Conservation (phyloP, 2,797 vertebrate genomes). For the Hydrocynus forskahlii region DNA sequence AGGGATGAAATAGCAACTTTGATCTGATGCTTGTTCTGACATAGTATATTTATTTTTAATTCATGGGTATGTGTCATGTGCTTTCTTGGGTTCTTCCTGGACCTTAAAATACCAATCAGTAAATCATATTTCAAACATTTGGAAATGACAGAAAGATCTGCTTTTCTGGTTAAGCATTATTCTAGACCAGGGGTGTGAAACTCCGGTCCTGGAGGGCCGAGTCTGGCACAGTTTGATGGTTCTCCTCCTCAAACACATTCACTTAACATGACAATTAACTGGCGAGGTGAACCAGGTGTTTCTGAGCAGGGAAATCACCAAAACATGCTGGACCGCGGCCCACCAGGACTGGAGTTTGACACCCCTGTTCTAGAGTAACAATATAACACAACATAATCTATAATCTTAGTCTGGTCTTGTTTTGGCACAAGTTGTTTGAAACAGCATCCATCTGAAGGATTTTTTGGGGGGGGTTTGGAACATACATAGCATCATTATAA, state of each 20-base stretch:
- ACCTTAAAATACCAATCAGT: neutral
- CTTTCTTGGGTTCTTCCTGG: neutral
- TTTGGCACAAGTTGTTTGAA: neutral
- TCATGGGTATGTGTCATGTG: slow-evolving; percentile 38
- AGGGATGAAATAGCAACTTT: slow-evolving; percentile 61
- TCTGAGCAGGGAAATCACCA: too few species aligned
- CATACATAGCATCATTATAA: neutral
- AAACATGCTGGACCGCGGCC: too few species aligned
- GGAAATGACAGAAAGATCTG: neutral
- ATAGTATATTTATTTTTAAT: slow-evolving; percentile 48
- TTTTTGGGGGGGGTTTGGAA: neutral
- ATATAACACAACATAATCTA: neutral
- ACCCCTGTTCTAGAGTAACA: neutral
- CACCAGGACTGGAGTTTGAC: too few species aligned
- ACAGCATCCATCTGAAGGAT: neutral
- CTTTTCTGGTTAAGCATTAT: neutral
- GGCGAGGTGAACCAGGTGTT: too few species aligned
- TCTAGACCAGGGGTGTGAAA: too few species aligned
- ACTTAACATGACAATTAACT: too few species aligned
- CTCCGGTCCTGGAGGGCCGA: too few species aligned
- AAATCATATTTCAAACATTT: neutral
- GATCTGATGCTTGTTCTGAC: slow-evolving; percentile 28
- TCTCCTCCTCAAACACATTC: too few species aligned
- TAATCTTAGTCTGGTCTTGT: neutral
- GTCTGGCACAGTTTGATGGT: too few species aligned